A percentile compares a stretch with the other conserved stretches of the same genome.
Evolutionary conservation across 2,888 invertebrate species (phyloP).

Genomic region (Andrena dorsata): DNA sequence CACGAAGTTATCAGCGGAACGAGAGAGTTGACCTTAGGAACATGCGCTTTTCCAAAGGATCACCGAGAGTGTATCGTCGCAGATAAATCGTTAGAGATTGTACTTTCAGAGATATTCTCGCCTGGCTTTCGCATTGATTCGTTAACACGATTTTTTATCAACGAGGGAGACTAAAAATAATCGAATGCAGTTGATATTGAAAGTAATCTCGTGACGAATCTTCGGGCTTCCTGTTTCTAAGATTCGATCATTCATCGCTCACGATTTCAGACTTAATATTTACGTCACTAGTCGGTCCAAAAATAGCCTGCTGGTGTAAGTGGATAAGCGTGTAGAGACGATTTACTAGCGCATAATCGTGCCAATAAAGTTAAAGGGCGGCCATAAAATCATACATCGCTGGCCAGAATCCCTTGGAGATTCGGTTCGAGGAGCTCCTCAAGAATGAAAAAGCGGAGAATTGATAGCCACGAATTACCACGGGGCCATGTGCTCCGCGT

Average conservation of each 20-base stretch:
- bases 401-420: conserved; percentile 36
- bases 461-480: conserved; percentile 46
- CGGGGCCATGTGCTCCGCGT: conserved; percentile 59
- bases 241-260: background rate
- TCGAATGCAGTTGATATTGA: background rate
- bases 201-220: background rate
- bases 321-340: conserved; percentile 30
- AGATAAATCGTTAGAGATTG: conserved; percentile 28
- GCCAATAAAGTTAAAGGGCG: conserved; percentile 39
- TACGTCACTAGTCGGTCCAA: conserved; percentile 32
- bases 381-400: conserved; percentile 31
- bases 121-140: conserved; percentile 1
- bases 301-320: conserved; percentile 31
- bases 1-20: conserved; percentile 28
- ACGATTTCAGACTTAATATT: conserved; percentile 27
- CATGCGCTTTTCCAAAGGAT: background rate
- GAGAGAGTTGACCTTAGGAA: conserved; percentile 29
- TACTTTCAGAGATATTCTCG: background rate
- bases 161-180: background rate
- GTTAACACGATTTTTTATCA: background rate
- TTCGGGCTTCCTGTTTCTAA: background rate
- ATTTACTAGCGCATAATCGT: conserved; percentile 31
- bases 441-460: conserved; percentile 5
- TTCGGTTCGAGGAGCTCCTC: conserved; percentile 47
- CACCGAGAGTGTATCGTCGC: background rate